Percentiles rank a stretch among this genome's conserved stretches.
These are phyloP conservation scores for Oreocharis arfaki DNA, from an alignment of 2,113 vertebrate species.

Conservation along the genomic window DNA sequence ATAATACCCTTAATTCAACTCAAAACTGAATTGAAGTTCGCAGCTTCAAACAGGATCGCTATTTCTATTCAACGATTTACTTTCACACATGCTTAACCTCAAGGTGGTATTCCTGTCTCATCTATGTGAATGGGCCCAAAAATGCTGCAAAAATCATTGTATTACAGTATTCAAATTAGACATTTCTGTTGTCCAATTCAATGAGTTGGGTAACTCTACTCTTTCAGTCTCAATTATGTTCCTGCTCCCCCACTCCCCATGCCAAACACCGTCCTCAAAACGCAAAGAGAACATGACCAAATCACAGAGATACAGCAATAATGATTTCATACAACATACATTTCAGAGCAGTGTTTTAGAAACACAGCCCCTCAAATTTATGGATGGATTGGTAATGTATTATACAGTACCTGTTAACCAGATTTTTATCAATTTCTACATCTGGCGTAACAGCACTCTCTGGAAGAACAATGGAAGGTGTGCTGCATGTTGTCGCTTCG, in stretches of 20 bases:
- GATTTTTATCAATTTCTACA: conserved; percentile 70
- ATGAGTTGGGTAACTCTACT: neutral
- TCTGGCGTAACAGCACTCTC: conserved; percentile 71
- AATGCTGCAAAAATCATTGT: neutral
- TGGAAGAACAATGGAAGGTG: conserved; percentile 86
- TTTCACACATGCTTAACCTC: neutral
- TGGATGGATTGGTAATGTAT: neutral
- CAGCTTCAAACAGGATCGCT: neutral
- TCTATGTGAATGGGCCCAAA: neutral
- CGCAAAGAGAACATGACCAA: neutral
- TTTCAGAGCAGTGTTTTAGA: neutral
- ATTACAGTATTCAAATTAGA: neutral
- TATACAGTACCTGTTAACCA: conserved; percentile 67
- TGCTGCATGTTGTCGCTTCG: conserved; percentile 66
- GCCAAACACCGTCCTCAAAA: neutral
- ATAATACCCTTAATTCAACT: neutral
- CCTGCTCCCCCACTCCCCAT: neutral
- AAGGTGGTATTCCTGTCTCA: neutral
- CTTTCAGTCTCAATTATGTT: neutral
- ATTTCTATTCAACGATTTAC: neutral
- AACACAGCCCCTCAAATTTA: neutral
- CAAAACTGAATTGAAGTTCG: neutral
- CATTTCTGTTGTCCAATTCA: neutral
- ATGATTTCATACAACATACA: neutral
- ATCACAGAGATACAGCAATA: neutral